Conservation (phyloP, 2,797 vertebrate genomes). For the Tachyglossus aculeatus region DNA sequence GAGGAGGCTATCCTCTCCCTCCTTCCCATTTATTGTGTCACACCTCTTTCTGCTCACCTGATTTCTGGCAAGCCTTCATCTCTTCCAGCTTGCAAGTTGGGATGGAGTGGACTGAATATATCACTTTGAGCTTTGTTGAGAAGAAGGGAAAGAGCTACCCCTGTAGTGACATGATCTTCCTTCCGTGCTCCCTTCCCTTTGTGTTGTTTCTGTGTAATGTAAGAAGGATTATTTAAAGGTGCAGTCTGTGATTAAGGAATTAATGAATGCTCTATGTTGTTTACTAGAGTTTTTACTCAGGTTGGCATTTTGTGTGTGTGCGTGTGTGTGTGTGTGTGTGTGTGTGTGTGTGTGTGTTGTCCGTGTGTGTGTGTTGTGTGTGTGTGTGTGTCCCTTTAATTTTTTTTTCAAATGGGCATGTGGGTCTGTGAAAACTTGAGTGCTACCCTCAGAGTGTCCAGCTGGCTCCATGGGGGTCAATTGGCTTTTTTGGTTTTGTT, state of each 20-base stretch:
- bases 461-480: constrained; percentile 51
- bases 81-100: constrained; percentile 42
- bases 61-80: constrained; percentile 39
- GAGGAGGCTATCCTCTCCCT: constrained; percentile 53
- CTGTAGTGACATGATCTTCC: not conserved
- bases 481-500: too few relatives aligned
- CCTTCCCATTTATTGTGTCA: constrained; percentile 52
- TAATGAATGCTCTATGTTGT: constrained; percentile 73
- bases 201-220: constrained; percentile 65
- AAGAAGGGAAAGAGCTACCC: constrained; percentile 26
- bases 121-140: constrained; percentile 33
- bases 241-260: constrained; percentile 81
- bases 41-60: not conserved
- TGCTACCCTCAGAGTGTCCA: constrained; percentile 60
- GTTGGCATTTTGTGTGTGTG: constrained; percentile 75
- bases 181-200: constrained; percentile 7
- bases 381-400: constrained; percentile 66
- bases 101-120: constrained; percentile 3
- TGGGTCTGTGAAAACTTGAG: constrained; percentile 70
- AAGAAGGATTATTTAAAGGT: constrained; percentile 80
- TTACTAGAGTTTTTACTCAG: constrained; percentile 80
- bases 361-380: constrained; percentile 50
- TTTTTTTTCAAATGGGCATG: constrained; percentile 62
- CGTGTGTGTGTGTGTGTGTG: too few relatives aligned
- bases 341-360: constrained; percentile 55